Evolutionary conservation across 2,888 invertebrate genomes (phyloP), one percentile per base, ranked within the genome.

Genomic region (Caenorhabditis becei): DNA sequence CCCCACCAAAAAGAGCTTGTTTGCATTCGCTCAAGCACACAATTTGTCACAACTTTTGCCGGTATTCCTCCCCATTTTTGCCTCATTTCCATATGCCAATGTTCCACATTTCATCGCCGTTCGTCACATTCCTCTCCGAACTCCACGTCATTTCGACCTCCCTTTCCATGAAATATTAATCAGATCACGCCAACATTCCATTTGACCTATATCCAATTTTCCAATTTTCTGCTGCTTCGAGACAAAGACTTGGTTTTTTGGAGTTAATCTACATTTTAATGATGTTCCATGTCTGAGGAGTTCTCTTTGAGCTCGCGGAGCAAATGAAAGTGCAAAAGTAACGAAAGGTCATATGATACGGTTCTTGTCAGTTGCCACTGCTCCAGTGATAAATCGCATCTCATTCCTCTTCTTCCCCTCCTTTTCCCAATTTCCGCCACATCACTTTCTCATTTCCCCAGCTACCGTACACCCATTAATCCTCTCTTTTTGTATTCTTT

Each of bases 31-130:
- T 49, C 41, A 20, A 16, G 8, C 59, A 49, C 44, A n/a, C 28
- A 49, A 69, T 58, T 44, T 56, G 69, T 49, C 47, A 59, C 69
- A 69, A 49, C 35, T 69, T 59, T 69, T 47, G 10, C 18, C 18
- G 26, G 18, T 56, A 28, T 49, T 18, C n/a, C 24, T 41, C 10
- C 35, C 32, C 49, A 7, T 24, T 28, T 44, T 11, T 24, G 18
- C 24, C 8, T 61, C 14, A 61, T 61, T 61, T 44, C 44, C 61
- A 61, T 61, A 24, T 61, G n/a, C 37, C 35, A 35, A 10, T 35
- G 41, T 41, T 41, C 41, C 16, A 41, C n/a, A 41, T 41, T 41
- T 16, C 41, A 41, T 41, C 41, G 3, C 35, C 7, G 10, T 41
- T 41, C 16, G 3, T 16, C 41, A 41, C 16, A 41, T 14, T 41